phyloP scores from a whole-genome alignment of 1,140 invertebrate genomes.

The Polypedilum pembai region DNA sequence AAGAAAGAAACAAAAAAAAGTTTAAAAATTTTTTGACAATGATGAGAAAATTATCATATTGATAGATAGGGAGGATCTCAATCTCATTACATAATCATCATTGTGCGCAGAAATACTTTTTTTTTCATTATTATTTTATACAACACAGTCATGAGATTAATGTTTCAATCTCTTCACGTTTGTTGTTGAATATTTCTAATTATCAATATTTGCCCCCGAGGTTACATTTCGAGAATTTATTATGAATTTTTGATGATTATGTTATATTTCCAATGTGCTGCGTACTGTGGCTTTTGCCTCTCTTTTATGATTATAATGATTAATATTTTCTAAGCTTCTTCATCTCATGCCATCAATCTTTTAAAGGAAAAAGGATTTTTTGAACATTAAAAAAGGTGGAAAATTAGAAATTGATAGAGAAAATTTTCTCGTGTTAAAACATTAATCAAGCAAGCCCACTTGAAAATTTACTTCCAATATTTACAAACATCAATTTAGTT shows the following conservation, averaged over 20 bases:
- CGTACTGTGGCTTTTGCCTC: not conserved
- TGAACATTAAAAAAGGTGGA: not conserved
- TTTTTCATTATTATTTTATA: no score
- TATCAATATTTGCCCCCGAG: constrained; percentile 25
- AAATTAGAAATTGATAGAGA: constrained; percentile 4
- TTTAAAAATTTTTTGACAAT: not conserved
- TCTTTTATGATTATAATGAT: not conserved
- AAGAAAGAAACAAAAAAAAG: not conserved
- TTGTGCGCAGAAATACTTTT: no score
- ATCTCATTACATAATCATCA: not conserved
- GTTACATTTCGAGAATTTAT: constrained; percentile 26
- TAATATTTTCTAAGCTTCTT: not conserved
- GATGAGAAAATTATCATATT: constrained; percentile 28
- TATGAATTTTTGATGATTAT: constrained; percentile 20
- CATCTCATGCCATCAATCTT: not conserved
- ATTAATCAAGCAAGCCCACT: not conserved
- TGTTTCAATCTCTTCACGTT: not conserved
- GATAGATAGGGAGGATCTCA: not conserved
- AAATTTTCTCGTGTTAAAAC: not conserved
- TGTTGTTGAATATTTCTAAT: constrained; percentile 25
- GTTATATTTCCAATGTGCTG: constrained; percentile 12
- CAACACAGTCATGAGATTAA: not conserved
- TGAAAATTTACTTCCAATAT: not conserved
- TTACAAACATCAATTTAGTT: not conserved
- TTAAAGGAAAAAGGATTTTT: not conserved